These are phyloP conservation scores for Exocentrus adspersus DNA, from an alignment of 2,888 invertebrate species.

Conservation along the genomic window DNA sequence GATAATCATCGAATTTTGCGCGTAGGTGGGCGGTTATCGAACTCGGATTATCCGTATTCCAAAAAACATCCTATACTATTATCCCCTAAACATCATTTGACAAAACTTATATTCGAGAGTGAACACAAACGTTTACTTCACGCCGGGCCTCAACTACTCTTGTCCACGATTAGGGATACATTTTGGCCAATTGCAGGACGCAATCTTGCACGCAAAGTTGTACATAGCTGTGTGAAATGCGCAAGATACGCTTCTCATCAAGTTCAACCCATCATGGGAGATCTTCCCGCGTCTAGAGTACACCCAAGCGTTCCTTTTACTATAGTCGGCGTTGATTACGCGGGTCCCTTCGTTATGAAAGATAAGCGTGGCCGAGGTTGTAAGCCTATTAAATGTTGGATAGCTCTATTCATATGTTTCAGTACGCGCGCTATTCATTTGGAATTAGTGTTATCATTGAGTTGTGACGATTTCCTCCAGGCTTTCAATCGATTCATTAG, in stretches of 20 bases:
- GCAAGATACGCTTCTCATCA: slow-evolving; percentile 16
- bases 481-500: slow-evolving; percentile 24
- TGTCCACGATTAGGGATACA: slow-evolving; percentile 2
- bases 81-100: slow-evolving; percentile 23
- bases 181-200: slow-evolving; percentile 29
- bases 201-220: slow-evolving; percentile 11
- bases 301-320: slow-evolving; percentile 26
- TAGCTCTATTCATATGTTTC: slow-evolving; percentile 37
- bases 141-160: slow-evolving; percentile 23
- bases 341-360: slow-evolving; percentile 40
- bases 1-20: slow-evolving; percentile 21
- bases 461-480: slow-evolving; percentile 18
- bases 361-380: slow-evolving; percentile 26
- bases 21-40: slow-evolving; percentile 22
- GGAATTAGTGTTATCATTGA: no score
- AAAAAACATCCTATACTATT: slow-evolving; percentile 31
- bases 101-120: slow-evolving; percentile 12
- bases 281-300: slow-evolving; percentile 21
- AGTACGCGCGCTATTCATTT: slow-evolving; percentile 33
- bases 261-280: slow-evolving; percentile 31
- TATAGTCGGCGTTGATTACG: slow-evolving; percentile 41
- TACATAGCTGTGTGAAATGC: slow-evolving; percentile 32
- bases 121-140: slow-evolving; percentile 27
- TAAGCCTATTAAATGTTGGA: slow-evolving; percentile 27
- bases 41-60: slow-evolving; percentile 24